phyloP scores from a whole-genome alignment of 2,888 invertebrate genomes.

The Microdon myrmicae region DNA sequence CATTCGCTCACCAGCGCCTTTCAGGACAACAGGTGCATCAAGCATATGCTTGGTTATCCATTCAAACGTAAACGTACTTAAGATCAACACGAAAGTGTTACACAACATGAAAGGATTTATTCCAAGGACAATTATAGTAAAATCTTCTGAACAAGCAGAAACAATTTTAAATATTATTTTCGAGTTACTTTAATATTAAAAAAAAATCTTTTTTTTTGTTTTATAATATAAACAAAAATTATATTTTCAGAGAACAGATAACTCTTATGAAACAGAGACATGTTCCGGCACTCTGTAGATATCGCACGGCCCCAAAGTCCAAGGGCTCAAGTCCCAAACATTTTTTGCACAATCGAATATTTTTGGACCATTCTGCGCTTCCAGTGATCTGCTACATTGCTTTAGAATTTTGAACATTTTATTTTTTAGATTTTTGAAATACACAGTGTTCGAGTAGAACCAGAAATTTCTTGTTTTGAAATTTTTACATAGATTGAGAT shows the following conservation, averaged over 20 bases:
- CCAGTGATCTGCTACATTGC: conserved; percentile 19
- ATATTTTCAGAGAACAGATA: conserved; percentile 35
- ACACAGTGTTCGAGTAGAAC: conserved; percentile 8
- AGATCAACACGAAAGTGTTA: no score
- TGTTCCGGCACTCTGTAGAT: conserved; percentile 30
- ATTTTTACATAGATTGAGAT: conserved; percentile 29
- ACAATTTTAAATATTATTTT: no score
- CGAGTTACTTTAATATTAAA: neutral
- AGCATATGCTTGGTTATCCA: no score
- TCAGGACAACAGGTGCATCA: no score
- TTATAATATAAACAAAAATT: conserved; percentile 2
- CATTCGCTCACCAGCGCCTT: no score
- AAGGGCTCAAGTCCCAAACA: neutral
- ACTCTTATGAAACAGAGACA: conserved; percentile 8
- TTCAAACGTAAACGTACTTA: no score
- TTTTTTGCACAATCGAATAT: conserved; percentile 42
- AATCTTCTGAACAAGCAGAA: no score
- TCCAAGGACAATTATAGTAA: no score
- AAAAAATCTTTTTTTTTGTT: neutral
- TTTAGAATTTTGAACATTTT: conserved; percentile 10
- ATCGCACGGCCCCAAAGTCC: conserved; percentile 17
- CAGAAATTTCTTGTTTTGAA: conserved; percentile 22
- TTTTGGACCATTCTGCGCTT: conserved; percentile 22
- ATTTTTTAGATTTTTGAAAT: conserved; percentile 16
- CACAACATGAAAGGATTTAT: no score